Percentiles rank a stretch among this genome's conserved stretches.
Conservation (phyloP, 2,888 invertebrate genomes). For the Melieria omissa region DNA sequence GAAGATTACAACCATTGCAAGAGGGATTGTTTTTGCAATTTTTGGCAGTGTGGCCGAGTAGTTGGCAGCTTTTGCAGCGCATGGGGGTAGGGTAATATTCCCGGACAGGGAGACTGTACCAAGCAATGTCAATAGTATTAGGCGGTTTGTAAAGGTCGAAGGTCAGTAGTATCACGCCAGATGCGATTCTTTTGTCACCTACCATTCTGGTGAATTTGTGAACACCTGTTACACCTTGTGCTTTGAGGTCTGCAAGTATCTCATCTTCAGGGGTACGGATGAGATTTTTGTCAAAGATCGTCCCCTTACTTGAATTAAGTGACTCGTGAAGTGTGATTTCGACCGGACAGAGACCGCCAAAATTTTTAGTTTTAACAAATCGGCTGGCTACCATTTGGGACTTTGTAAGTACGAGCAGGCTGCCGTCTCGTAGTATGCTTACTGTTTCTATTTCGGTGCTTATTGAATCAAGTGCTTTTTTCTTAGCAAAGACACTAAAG, state of each 20-base stretch:
- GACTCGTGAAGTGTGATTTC: background rate
- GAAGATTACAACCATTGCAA: background rate
- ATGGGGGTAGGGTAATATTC: slow-evolving; percentile 39
- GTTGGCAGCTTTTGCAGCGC: slow-evolving; percentile 35
- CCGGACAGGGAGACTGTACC: slow-evolving; percentile 33
- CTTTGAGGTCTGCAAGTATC: background rate
- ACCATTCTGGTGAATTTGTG: slow-evolving; percentile 19
- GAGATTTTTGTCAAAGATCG: background rate
- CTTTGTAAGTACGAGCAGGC: slow-evolving; percentile 6
- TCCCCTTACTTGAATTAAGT: background rate
- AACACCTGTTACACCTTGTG: slow-evolving; percentile 5
- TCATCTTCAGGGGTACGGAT: background rate
- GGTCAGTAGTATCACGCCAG: slow-evolving; percentile 34
- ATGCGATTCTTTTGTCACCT: slow-evolving; percentile 17
- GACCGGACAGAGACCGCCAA: background rate
- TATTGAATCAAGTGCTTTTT: background rate
- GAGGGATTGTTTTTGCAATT: background rate
- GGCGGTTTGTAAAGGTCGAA: slow-evolving; percentile 35
- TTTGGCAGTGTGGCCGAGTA: slow-evolving; percentile 1
- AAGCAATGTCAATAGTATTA: slow-evolving; percentile 21
- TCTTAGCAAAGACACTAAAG: slow-evolving; percentile 1
- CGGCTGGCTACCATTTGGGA: slow-evolving; percentile 1
- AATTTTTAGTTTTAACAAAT: background rate
- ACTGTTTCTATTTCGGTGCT: background rate
- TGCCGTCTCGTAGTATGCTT: background rate